Base-by-base conservation (phyloP, 1,140 invertebrate genomes). In the Pogonomyrmex californicus region DNA sequence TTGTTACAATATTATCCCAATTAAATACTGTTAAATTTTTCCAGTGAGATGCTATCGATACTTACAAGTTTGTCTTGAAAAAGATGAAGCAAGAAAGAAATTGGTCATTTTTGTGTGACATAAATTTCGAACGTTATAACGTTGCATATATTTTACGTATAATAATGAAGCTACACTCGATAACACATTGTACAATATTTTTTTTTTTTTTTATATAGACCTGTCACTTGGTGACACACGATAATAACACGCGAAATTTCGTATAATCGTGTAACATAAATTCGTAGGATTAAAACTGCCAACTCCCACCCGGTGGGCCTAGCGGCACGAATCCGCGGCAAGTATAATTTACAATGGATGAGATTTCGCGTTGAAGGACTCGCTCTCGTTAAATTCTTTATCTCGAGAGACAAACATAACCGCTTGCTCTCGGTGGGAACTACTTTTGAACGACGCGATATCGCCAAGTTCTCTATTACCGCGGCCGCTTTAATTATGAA, bases 401-500 rank as follows among this genome's bases (percentile, higher is more conserved):
- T 66, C 66, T 73, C 44, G 77, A 71, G 68, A 83, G 47, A 44
- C 87, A 60, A 79, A 76, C 82, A 62, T 83, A 83, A 83, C 82
- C 70, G 54, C 62, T 51, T 82, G 54, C 77, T 63, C 77, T 63
- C 63, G 47, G 49, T 49, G 70, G 41, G n/a, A 23, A 23, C 23
- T 44, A 78, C 51, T 54, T 83, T 66, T 68, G 30, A 56, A 60
- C 58, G 17, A 12, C 38, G 70, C 41, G 62, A 81, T 73, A 91
- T 90, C 85, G 75, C 47, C 1, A 91, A 92, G 78, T 88, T 90
- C 60, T 79, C 75, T 51, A 73, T 83, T 70, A 78, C 65, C 62
- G 77, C 73, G 70, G 63, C 82, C 68, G 75, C 75, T 90, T 91
- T 93, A 93, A 93, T 93, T 93, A 93, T 92, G 79, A 92, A 92